A percentile compares a stretch with the other conserved stretches of the same genome.
phyloP scores from a whole-genome alignment of 2,888 invertebrate species.

The Microchrysa polita region DNA sequence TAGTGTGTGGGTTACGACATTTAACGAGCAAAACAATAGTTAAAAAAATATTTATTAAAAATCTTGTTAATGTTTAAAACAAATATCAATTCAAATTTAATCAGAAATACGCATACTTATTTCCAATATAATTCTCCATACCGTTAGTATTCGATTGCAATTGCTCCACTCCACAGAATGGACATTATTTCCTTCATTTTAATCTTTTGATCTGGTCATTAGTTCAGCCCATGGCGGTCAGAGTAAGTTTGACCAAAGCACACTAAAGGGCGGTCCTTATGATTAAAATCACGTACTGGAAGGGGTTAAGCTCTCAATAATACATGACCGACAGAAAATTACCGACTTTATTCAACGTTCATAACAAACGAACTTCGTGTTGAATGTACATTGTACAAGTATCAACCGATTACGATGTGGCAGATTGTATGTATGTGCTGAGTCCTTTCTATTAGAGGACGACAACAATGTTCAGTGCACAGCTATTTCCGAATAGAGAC shows the following conservation, averaged over 20 bases:
- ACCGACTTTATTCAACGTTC: conserved; percentile 49
- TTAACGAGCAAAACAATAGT: too few relatives aligned
- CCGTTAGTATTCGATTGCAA: too few relatives aligned
- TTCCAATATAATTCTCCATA: too few relatives aligned
- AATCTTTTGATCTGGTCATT: conserved; percentile 37
- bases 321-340: conserved; percentile 43
- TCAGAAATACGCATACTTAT: too few relatives aligned
- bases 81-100: too few relatives aligned
- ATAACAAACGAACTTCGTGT: conserved; percentile 44
- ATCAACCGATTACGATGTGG: too few relatives aligned
- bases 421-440: too few relatives aligned
- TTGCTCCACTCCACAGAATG: too few relatives aligned
- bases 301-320: conserved; percentile 34
- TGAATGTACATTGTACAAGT: not conserved
- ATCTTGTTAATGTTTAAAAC: too few relatives aligned
- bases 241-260: conserved; percentile 27
- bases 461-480: conserved; percentile 30
- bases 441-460: not conserved
- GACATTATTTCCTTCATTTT: not conserved
- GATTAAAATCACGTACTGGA: conserved; percentile 1
- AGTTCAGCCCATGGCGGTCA: not conserved
- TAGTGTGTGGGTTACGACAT: too few relatives aligned
- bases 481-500: conserved; percentile 26
- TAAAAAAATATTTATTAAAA: too few relatives aligned
- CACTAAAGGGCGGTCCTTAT: not conserved